Percentiles rank a stretch among this genome's conserved stretches.
Conservation (phyloP, 2,888 invertebrate species). For the Nebria brevicollis region DNA sequence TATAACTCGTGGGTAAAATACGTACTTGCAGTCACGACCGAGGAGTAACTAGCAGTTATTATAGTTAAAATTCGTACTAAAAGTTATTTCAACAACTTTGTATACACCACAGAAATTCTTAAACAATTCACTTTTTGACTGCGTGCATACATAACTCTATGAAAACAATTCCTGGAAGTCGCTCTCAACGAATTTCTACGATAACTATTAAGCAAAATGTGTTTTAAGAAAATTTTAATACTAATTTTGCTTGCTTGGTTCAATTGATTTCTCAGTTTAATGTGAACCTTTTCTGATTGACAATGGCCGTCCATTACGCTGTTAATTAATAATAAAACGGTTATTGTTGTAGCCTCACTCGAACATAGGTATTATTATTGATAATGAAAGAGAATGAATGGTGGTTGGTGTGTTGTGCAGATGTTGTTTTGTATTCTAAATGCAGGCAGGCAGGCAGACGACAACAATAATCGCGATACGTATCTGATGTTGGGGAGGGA, state of each 20-base stretch:
- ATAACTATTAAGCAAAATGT: neutral
- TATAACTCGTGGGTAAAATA: constrained; percentile 35
- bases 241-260: neutral
- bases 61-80: constrained; percentile 27
- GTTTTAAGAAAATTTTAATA: neutral
- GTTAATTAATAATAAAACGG: neutral
- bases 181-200: too few species aligned
- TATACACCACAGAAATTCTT: constrained; percentile 27
- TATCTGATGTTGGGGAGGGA: neutral
- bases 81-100: constrained; percentile 39
- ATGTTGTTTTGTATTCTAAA: constrained; percentile 5
- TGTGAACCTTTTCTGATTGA: too few species aligned
- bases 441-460: neutral
- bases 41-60: constrained; percentile 35
- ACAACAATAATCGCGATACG: neutral
- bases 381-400: neutral
- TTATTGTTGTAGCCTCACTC: neutral
- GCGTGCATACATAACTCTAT: neutral
- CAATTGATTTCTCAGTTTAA: too few species aligned
- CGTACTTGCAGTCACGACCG: constrained; percentile 27
- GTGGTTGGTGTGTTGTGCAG: neutral
- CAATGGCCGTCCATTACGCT: neutral
- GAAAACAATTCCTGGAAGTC: neutral
- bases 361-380: too few species aligned
- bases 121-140: constrained; percentile 36